phyloP scores from a whole-genome alignment of 2,888 invertebrate species.

The Athalia circularis region DNA sequence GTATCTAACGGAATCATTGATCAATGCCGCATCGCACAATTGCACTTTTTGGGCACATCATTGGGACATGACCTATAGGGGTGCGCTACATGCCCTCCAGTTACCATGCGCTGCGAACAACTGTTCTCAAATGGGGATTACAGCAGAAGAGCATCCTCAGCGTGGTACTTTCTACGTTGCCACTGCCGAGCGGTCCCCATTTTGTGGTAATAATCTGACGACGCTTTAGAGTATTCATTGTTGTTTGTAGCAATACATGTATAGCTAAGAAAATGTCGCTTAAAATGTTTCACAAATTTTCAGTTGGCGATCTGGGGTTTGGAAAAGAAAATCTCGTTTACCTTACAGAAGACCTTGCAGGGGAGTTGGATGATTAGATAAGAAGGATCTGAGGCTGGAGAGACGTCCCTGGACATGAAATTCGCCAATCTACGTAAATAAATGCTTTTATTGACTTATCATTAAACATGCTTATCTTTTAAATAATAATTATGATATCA shows the following conservation, averaged over 20 bases:
- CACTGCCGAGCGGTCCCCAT: constrained; percentile 76
- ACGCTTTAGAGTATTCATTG: background rate
- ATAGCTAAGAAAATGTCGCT: too few relatives aligned
- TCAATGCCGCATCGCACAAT: constrained; percentile 69
- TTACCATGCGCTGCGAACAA: constrained; percentile 70
- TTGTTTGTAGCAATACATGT: too few relatives aligned
- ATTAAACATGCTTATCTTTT: constrained; percentile 44
- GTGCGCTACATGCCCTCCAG: constrained; percentile 72
- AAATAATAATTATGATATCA: constrained; percentile 26
- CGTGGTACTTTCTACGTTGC: constrained; percentile 76
- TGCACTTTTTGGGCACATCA: constrained; percentile 77
- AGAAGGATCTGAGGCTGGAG: background rate
- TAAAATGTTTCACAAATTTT: background rate
- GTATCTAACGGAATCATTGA: constrained; percentile 78
- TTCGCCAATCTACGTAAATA: constrained; percentile 44
- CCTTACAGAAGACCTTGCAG: background rate
- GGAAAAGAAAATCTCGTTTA: too few relatives aligned
- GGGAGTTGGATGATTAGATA: constrained; percentile 50
- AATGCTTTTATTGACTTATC: constrained; percentile 47
- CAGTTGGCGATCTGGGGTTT: background rate
- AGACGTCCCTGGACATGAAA: background rate
- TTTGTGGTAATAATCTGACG: constrained; percentile 75
- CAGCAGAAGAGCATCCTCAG: constrained; percentile 72
- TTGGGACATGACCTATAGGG: constrained; percentile 77
- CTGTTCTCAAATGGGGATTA: constrained; percentile 78